phyloP scores from a whole-genome alignment of 1,140 invertebrate genomes.

The Pseudomyrmex sp. region DNA sequence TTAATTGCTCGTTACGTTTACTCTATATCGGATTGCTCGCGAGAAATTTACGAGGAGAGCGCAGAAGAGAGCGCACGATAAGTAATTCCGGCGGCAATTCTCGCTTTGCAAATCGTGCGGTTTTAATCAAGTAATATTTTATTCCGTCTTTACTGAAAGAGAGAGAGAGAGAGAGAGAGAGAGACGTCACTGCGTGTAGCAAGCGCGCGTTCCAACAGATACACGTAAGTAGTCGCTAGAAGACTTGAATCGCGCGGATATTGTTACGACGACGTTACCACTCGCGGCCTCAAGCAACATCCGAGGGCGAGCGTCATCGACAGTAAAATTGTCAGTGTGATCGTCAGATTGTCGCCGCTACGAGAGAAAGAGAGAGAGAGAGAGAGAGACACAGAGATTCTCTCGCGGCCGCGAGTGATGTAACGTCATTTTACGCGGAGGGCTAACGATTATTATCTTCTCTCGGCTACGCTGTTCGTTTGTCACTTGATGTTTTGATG shows the following conservation, averaged over 20 bases:
- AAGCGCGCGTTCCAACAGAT: not conserved
- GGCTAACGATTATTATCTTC: conserved; percentile 68
- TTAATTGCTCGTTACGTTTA: conserved; percentile 6
- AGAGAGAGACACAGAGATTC: not conserved
- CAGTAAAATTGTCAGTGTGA: conserved; percentile 6
- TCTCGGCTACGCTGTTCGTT: not conserved
- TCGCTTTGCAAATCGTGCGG: not conserved
- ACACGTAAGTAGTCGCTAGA: not conserved
- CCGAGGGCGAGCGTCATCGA: not conserved
- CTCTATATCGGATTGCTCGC: too few relatives aligned
- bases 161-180: not conserved
- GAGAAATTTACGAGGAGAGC: not conserved
- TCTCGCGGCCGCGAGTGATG: conserved; percentile 62
- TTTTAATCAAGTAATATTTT: conserved; percentile 4
- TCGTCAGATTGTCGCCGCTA: conserved; percentile 15
- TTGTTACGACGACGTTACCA: not conserved
- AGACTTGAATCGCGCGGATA: not conserved
- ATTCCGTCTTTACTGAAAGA: not conserved
- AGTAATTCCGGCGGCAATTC: not conserved
- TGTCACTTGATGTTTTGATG: not conserved
- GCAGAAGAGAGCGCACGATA: not conserved
- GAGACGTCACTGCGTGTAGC: not conserved
- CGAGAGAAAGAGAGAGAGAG: not conserved
- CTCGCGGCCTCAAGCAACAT: not conserved
- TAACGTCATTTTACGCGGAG: conserved; percentile 50